phyloP scores from a whole-genome alignment of 2,888 invertebrate genomes.

The Artemia sinica region DNA sequence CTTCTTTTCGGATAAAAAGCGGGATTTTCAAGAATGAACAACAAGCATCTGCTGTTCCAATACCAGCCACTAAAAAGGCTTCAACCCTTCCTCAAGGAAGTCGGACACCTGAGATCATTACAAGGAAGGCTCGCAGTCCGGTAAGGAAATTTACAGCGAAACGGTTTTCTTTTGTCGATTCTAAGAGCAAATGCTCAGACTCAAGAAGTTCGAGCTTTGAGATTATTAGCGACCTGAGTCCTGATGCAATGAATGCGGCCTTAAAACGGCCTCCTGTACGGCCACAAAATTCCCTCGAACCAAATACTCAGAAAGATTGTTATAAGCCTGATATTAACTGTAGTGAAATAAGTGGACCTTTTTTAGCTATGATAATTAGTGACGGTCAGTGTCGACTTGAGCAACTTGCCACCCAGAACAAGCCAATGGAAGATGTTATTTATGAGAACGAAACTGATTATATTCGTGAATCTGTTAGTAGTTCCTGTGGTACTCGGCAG shows the following conservation, averaged over 20 bases:
- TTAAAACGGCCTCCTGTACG: neutral
- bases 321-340: neutral
- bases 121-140: neutral
- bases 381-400: slow-evolving; percentile 10
- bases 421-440: slow-evolving; percentile 1
- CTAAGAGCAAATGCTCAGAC: neutral
- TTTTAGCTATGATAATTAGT: slow-evolving; percentile 12
- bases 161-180: slow-evolving; percentile 3
- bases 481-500: neutral
- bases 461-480: neutral
- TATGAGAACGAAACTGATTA: slow-evolving; percentile 8
- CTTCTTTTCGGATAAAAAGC: neutral
- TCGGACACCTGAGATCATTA: neutral
- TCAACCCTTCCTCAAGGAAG: neutral
- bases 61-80: neutral
- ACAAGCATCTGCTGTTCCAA: neutral
- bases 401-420: neutral
- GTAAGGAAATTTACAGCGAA: slow-evolving; percentile 3
- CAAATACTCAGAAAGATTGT: neutral
- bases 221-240: slow-evolving; percentile 1
- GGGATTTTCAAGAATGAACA: neutral
- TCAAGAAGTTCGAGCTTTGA: slow-evolving; percentile 2
- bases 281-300: neutral
- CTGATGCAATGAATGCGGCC: slow-evolving; percentile 5
- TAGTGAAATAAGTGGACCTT: neutral